These are phyloP conservation scores for Diachasmimorpha longicaudata DNA, from an alignment of 1,140 invertebrate species.

Conservation along the genomic window DNA sequence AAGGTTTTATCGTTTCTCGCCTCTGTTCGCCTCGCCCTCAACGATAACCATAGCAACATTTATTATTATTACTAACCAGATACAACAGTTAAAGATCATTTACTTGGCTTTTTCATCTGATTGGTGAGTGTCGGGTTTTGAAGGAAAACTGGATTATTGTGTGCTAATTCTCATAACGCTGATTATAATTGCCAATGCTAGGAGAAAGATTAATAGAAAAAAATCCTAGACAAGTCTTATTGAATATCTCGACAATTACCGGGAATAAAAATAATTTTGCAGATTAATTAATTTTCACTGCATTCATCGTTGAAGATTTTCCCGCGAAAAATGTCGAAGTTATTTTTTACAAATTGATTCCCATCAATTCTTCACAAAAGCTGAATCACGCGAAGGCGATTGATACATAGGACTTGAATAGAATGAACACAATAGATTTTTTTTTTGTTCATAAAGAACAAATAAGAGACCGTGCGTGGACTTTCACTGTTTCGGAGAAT, in stretches of 20 bases:
- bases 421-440: not conserved
- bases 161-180: not conserved
- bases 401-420: not conserved
- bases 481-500: not conserved
- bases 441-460: not conserved
- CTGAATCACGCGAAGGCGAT: not conserved
- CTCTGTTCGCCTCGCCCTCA: not conserved
- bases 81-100: not conserved
- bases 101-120: not conserved
- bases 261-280: too few species aligned
- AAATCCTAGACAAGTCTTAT: too few species aligned
- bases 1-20: slow-evolving; percentile 8
- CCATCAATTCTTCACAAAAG: too few species aligned
- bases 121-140: not conserved
- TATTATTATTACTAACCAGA: not conserved
- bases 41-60: not conserved
- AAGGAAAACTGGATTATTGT: not conserved
- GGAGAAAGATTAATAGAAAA: not conserved
- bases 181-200: not conserved
- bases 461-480: not conserved
- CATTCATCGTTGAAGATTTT: too few species aligned
- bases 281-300: too few species aligned
- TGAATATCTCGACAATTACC: not conserved
- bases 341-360: too few species aligned
- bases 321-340: too few species aligned